These are phyloP conservation scores for Melanerpes formicivorus DNA, from an alignment of 2,113 vertebrate species.

Conservation along the genomic window DNA sequence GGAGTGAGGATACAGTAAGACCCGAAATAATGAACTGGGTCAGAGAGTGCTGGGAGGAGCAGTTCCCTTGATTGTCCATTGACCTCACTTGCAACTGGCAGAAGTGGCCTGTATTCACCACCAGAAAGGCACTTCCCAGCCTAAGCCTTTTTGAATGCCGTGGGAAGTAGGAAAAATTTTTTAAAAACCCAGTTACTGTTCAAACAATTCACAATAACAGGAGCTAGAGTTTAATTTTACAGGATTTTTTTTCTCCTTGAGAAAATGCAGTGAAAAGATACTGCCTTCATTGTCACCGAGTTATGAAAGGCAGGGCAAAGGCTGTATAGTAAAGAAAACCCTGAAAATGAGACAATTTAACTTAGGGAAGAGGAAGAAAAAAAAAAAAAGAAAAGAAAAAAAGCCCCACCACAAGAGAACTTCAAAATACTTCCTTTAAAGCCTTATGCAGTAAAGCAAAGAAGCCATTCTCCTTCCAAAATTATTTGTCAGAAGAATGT, in stretches of 20 bases:
- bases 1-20: neutral
- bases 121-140: slow-evolving; percentile 30
- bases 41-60: slow-evolving; percentile 39
- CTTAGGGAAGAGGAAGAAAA: neutral
- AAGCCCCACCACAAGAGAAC: neutral
- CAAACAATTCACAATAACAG: slow-evolving; percentile 47
- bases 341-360: neutral
- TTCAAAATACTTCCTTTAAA: neutral
- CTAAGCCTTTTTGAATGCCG: neutral
- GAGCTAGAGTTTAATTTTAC: neutral
- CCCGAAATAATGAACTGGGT: neutral
- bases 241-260: neutral
- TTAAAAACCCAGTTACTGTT: neutral
- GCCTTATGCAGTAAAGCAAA: neutral
- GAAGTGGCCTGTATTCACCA: neutral
- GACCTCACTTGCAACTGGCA: neutral
- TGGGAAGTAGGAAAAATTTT: neutral
- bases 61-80: slow-evolving; percentile 48
- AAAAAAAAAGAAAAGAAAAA: neutral
- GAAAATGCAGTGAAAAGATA: neutral
- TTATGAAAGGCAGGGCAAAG: neutral
- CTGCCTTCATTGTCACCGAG: neutral
- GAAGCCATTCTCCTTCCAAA: neutral
- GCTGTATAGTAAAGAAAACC: neutral
- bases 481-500: neutral